phyloP scores from a whole-genome alignment of 2,888 invertebrate species.

The Pheosia tremula region DNA sequence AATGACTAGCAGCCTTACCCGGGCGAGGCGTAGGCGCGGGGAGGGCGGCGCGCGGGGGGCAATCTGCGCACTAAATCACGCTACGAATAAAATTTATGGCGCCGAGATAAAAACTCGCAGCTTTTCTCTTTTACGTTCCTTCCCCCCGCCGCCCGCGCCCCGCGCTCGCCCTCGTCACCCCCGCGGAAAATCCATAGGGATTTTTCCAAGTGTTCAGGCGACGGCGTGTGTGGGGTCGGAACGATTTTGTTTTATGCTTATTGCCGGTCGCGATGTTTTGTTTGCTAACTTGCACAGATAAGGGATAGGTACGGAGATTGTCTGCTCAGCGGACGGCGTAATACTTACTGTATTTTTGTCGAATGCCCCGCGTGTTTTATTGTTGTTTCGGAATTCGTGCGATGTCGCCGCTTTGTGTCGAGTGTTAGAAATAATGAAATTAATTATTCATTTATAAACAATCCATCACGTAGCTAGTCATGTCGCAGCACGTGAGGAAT shows the following conservation, averaged over 20 bases:
- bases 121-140: slow-evolving; percentile 86
- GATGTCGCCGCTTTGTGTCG: slow-evolving; percentile 26
- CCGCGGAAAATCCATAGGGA: slow-evolving; percentile 83
- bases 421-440: slow-evolving; percentile 25
- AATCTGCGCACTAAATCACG: slow-evolving; percentile 86
- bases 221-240: slow-evolving; percentile 82
- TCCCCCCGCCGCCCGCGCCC: slow-evolving; percentile 58
- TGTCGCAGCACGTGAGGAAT: slow-evolving; percentile 42
- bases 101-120: slow-evolving; percentile 86
- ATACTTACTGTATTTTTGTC: slow-evolving; percentile 43
- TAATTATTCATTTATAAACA: slow-evolving; percentile 45
- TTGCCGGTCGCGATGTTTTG: slow-evolving; percentile 81
- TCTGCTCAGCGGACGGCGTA: slow-evolving; percentile 61
- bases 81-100: slow-evolving; percentile 86
- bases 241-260: slow-evolving; percentile 84
- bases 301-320: slow-evolving; percentile 71
- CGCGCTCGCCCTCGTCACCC: slow-evolving; percentile 50
- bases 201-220: slow-evolving; percentile 83
- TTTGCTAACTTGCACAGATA: slow-evolving; percentile 81
- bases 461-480: slow-evolving; percentile 39
- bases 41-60: slow-evolving; percentile 71
- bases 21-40: slow-evolving; percentile 80
- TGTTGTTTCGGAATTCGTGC: slow-evolving; percentile 34
- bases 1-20: slow-evolving; percentile 84
- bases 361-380: slow-evolving; percentile 38